Conservation (phyloP, 2,888 invertebrate genomes). For the Rhopalosiphum nymphaeae region DNA sequence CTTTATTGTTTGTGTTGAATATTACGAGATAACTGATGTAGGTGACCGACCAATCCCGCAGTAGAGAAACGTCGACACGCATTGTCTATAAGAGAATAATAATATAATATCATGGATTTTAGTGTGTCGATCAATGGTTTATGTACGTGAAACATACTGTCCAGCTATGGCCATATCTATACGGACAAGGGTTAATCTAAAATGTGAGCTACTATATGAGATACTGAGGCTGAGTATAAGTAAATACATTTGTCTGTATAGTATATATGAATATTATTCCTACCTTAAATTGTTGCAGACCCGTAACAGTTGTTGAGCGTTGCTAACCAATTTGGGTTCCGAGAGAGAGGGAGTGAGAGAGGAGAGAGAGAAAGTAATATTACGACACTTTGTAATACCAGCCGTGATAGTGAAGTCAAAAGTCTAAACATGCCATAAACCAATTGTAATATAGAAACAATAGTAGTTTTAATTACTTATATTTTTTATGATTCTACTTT, state of each 20-base stretch:
- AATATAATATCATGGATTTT: background rate
- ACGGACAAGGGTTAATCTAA: background rate
- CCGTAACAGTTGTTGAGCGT: background rate
- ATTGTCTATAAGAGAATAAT: background rate
- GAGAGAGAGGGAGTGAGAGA: background rate
- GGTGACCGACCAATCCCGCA: background rate
- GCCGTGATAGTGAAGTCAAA: background rate
- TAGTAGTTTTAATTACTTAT: background rate
- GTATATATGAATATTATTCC: background rate
- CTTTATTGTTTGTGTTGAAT: background rate
- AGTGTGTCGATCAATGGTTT: background rate
- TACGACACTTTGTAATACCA: background rate
- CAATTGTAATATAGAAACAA: background rate
- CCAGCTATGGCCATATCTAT: background rate
- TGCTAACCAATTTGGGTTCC: background rate
- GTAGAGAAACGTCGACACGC: background rate
- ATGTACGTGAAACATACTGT: background rate
- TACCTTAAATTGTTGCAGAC: background rate
- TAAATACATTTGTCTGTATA: background rate
- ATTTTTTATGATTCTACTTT: background rate
- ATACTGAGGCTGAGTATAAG: background rate
- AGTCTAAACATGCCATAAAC: background rate
- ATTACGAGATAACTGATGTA: background rate
- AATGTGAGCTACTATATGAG: background rate
- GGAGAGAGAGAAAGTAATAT: background rate